Evolutionary conservation across 37 sponge, comb jelly and placozoan species (phyloP).

Genomic region (Halisarca cf. caerulea): DNA sequence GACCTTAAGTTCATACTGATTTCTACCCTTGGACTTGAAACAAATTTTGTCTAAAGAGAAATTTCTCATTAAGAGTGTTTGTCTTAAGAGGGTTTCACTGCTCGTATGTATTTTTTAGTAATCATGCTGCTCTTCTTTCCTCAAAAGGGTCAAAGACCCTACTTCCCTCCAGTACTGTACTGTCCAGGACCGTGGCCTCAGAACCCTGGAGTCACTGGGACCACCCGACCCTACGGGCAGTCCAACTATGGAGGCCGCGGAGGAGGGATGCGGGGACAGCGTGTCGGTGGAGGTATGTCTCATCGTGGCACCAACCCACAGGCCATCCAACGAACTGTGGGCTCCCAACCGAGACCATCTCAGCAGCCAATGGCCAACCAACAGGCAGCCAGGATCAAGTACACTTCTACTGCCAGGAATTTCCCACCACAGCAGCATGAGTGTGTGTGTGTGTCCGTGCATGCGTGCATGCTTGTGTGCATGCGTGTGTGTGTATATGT

Average conservation of each 20-base stretch:
- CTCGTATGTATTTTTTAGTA: too few relatives aligned
- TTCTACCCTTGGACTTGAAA: too few relatives aligned
- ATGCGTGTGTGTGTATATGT: too few relatives aligned
- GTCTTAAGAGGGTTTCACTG: too few relatives aligned
- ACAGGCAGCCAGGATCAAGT: slow-evolving; percentile 40
- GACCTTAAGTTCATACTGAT: too few relatives aligned
- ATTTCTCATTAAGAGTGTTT: too few relatives aligned
- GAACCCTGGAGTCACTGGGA: slow-evolving; percentile 16
- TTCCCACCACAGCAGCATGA: slow-evolving; percentile 38
- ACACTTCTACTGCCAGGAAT: slow-evolving; percentile 64
- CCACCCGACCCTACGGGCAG: slow-evolving; percentile 32
- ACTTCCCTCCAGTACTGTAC: slow-evolving; percentile 44
- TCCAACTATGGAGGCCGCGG: slow-evolving; percentile 32
- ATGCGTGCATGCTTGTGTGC: too few relatives aligned
- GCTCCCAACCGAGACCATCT: slow-evolving; percentile 10
- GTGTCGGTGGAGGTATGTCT: slow-evolving; percentile 13
- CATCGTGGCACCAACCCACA: slow-evolving; percentile 20
- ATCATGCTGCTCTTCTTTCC: slow-evolving; percentile 7
- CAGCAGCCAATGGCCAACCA: background rate
- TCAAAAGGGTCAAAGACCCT: slow-evolving; percentile 61
- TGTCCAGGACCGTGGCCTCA: slow-evolving; percentile 57
- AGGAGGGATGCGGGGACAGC: slow-evolving; percentile 10
- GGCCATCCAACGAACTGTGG: slow-evolving; percentile 7
- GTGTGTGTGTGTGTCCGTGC: too few relatives aligned
- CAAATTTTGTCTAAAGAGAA: too few relatives aligned